Evolutionary conservation across 92 coral and sea anemone species (phyloP).

Genomic region (Umimayanthus kanabou): DNA sequence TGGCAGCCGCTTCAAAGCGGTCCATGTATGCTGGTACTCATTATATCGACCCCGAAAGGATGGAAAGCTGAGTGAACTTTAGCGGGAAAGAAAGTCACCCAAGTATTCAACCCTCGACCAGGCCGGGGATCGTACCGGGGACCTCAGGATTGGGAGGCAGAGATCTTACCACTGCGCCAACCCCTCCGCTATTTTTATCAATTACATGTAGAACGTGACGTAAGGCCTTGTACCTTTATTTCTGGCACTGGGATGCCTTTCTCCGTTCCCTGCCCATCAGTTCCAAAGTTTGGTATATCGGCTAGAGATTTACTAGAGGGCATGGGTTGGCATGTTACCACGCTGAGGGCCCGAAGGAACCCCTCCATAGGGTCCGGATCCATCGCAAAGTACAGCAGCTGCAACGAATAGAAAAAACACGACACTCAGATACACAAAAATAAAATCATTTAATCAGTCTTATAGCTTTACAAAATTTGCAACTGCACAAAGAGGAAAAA

Average conservation of each 20-base stretch:
- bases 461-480: too few species aligned
- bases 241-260: constrained; percentile 59
- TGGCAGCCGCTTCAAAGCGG: too few species aligned
- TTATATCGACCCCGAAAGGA: too few species aligned
- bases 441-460: background rate
- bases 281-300: constrained; percentile 50
- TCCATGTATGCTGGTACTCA: too few species aligned
- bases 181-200: too few species aligned
- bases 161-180: too few species aligned
- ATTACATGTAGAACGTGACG: too few species aligned
- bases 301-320: constrained; percentile 71
- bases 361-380: constrained; percentile 94
- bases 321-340: constrained; percentile 81
- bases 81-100: too few species aligned
- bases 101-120: too few species aligned
- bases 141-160: too few species aligned
- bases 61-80: too few species aligned
- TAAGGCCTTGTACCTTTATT: constrained; percentile 53
- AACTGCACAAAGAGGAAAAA: background rate
- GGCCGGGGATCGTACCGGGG: too few species aligned
- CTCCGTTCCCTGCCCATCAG: constrained; percentile 46
- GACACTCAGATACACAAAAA: background rate
- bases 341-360: constrained; percentile 82
- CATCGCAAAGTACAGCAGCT: constrained; percentile 88
- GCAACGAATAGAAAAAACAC: background rate